Conservation (phyloP, 1,140 invertebrate genomes). For the Dermatophagoides farinae region DNA sequence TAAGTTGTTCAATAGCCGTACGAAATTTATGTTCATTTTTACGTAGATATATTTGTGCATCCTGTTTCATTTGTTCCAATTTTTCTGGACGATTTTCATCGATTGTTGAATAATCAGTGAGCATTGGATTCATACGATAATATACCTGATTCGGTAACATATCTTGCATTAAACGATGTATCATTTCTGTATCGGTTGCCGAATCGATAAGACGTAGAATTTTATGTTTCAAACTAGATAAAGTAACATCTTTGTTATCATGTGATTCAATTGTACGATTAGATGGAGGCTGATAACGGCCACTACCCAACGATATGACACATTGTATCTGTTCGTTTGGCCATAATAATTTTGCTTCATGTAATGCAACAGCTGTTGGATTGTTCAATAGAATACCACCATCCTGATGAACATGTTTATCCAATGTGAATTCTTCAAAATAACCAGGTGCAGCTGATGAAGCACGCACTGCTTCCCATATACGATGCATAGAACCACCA, state of each 20-base stretch:
- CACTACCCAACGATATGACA: slow-evolving; percentile 71
- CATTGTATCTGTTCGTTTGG: slow-evolving; percentile 55
- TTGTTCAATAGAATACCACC: slow-evolving; percentile 75
- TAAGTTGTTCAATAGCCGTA: slow-evolving; percentile 2
- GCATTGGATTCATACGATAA: slow-evolving; percentile 72
- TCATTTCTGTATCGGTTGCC: slow-evolving; percentile 68
- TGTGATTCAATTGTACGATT: not conserved
- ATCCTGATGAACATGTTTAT: slow-evolving; percentile 58
- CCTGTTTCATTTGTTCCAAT: slow-evolving; percentile 28
- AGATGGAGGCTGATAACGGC: slow-evolving; percentile 31
- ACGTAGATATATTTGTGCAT: slow-evolving; percentile 48
- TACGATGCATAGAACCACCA: slow-evolving; percentile 44
- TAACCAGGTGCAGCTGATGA: slow-evolving; percentile 80
- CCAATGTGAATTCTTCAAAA: slow-evolving; percentile 62
- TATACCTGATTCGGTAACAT: slow-evolving; percentile 54
- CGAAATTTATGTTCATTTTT: slow-evolving; percentile 51
- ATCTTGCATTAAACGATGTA: slow-evolving; percentile 60
- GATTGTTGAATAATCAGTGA: slow-evolving; percentile 56
- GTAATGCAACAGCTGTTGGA: slow-evolving; percentile 65
- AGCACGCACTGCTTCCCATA: slow-evolving; percentile 75
- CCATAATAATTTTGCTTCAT: slow-evolving; percentile 67
- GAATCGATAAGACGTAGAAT: slow-evolving; percentile 56
- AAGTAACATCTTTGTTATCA: slow-evolving; percentile 2
- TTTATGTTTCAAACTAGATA: slow-evolving; percentile 42
- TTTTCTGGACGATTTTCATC: slow-evolving; percentile 52